Percentiles rank a stretch among this genome's conserved stretches.
These are phyloP conservation scores for Tetragnatha montana DNA, from an alignment of 2,888 invertebrate species.

Conservation along the genomic window DNA sequence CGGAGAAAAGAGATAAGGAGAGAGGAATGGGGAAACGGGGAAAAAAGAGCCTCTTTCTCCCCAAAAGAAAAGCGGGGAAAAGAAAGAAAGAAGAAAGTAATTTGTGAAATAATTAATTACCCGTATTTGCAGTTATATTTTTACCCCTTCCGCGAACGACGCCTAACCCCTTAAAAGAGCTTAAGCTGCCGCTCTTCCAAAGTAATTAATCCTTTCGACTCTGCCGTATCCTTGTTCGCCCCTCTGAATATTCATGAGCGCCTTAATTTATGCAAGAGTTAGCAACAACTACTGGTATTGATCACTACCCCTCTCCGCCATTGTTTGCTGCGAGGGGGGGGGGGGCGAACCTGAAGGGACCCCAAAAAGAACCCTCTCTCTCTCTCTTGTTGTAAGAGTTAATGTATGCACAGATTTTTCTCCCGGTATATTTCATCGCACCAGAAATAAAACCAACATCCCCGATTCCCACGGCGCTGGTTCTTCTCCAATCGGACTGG, in stretches of 20 bases:
- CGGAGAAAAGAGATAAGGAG: constrained; percentile 38
- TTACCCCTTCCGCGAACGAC: constrained; percentile 67
- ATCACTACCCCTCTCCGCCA: constrained; percentile 54
- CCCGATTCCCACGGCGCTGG: constrained; percentile 64
- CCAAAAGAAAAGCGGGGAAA: constrained; percentile 41
- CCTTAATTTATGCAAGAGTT: constrained; percentile 71
- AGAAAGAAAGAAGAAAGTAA: constrained; percentile 68
- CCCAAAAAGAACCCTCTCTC: constrained; percentile 53
- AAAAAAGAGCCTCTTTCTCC: not conserved
- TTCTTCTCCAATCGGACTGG: constrained; percentile 54
- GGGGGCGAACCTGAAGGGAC: constrained; percentile 69
- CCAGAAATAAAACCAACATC: constrained; percentile 70
- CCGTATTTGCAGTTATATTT: constrained; percentile 71
- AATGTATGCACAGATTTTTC: constrained; percentile 71
- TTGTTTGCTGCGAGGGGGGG: constrained; percentile 68
- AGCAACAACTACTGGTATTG: constrained; percentile 71
- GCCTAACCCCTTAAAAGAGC: constrained; percentile 69
- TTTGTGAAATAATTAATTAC: constrained; percentile 71
- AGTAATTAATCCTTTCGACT: constrained; percentile 70
- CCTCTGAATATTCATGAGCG: constrained; percentile 68
- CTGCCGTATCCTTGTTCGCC: constrained; percentile 63
- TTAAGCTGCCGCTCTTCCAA: constrained; percentile 62
- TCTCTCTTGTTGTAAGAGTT: constrained; percentile 65
- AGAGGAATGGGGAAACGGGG: constrained; percentile 26
- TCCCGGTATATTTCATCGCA: constrained; percentile 60